phyloP scores from a whole-genome alignment of 1,140 invertebrate genomes.

The Uloborus diversus region DNA sequence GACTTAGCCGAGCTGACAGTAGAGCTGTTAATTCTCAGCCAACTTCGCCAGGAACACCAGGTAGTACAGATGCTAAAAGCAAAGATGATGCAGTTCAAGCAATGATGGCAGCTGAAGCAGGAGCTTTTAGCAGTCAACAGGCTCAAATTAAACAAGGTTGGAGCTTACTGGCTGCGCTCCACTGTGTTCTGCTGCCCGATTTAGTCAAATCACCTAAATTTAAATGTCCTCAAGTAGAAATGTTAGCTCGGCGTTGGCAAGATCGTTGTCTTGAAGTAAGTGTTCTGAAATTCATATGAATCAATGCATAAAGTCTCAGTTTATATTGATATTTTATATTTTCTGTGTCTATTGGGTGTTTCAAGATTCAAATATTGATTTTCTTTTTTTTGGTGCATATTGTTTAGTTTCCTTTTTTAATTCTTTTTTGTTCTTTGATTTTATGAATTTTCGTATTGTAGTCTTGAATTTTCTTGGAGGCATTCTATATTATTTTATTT shows the following conservation, averaged over 20 bases:
- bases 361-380: too few relatives aligned
- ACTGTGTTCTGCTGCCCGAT: slow-evolving; percentile 95
- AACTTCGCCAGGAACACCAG: slow-evolving; percentile 37
- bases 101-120: slow-evolving; percentile 79
- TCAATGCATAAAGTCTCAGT: too few relatives aligned
- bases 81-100: slow-evolving; percentile 38
- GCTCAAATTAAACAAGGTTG: slow-evolving; percentile 95
- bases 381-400: too few relatives aligned
- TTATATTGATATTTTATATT: too few relatives aligned
- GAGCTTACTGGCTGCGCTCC: slow-evolving; percentile 93
- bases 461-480: too few relatives aligned
- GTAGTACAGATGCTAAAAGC: slow-evolving; percentile 11
- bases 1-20: slow-evolving; percentile 59
- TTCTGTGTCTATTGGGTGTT: too few relatives aligned
- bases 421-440: too few relatives aligned
- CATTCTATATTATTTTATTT: too few relatives aligned
- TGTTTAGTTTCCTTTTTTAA: too few relatives aligned
- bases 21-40: slow-evolving; percentile 48
- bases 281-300: neutral
- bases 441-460: too few relatives aligned
- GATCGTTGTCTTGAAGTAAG: slow-evolving; percentile 94
- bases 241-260: slow-evolving; percentile 97
- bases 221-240: slow-evolving; percentile 93
- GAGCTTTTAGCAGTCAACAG: slow-evolving; percentile 83
- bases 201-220: slow-evolving; percentile 79